Conservation (phyloP, 2,888 invertebrate genomes). For the Cotesia congregata region DNA sequence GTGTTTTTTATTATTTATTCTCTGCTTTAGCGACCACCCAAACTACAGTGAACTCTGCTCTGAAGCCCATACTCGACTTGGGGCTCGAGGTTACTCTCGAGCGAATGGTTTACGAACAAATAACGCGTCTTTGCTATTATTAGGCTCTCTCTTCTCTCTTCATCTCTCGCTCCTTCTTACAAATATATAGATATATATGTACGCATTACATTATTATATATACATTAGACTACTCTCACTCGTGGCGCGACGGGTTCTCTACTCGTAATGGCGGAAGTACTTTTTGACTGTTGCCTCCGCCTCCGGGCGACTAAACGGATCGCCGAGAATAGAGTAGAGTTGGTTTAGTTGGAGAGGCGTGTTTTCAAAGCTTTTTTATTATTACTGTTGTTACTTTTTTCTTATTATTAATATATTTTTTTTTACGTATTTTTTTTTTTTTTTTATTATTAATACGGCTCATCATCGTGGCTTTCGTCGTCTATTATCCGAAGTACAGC, state of each 20-base stretch:
- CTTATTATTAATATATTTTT: conserved; percentile 28
- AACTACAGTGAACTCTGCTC: not conserved
- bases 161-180: conserved; percentile 18
- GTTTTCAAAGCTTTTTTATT: conserved; percentile 16
- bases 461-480: not conserved
- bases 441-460: conserved; percentile 33
- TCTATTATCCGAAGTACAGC: conserved; percentile 11
- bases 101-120: conserved; percentile 45
- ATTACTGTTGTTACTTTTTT: not conserved
- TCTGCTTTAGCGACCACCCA: conserved; percentile 1
- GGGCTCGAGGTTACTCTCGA: conserved; percentile 21
- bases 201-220: not conserved
- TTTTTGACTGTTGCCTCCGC: conserved; percentile 45
- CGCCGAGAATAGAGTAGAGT: conserved; percentile 44
- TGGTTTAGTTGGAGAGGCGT: conserved; percentile 10
- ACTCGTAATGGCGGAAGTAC: conserved; percentile 49
- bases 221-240: conserved; percentile 8
- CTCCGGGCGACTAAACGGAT: conserved; percentile 43
- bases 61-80: not conserved
- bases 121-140: conserved; percentile 47
- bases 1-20: conserved; percentile 10
- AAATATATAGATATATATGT: not conserved
- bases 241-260: conserved; percentile 29
- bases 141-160: conserved; percentile 34
- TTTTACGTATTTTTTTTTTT: conserved; percentile 39